phyloP scores from a whole-genome alignment of 1,140 invertebrate genomes.

The Danaus plexippus region DNA sequence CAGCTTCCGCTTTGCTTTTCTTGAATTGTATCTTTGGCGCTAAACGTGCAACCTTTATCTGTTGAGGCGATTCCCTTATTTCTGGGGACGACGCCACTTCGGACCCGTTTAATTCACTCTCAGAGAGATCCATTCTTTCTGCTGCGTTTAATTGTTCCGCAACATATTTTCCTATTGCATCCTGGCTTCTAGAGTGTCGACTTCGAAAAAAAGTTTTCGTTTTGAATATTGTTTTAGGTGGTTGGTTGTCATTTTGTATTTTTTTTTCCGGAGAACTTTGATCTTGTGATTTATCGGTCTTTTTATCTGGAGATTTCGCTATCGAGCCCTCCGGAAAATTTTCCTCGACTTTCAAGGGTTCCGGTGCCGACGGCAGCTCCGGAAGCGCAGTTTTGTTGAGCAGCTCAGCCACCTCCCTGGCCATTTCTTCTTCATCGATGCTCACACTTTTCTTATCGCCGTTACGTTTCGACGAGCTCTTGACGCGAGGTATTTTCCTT shows the following conservation, averaged over 20 bases:
- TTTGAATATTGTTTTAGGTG: conserved; percentile 66
- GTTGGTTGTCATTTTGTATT: conserved; percentile 39
- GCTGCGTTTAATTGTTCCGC: conserved; percentile 64
- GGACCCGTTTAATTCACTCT: conserved; percentile 52
- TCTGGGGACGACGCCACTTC: conserved; percentile 45
- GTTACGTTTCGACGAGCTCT: conserved; percentile 55
- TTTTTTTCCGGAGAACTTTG: conserved; percentile 31
- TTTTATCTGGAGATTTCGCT: conserved; percentile 66
- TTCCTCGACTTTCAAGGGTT: conserved; percentile 61
- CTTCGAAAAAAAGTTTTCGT: conserved; percentile 72
- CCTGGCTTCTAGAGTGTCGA: conserved; percentile 69
- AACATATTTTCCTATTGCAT: conserved; percentile 70
- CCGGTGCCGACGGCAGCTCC: conserved; percentile 62
- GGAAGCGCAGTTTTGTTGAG: conserved; percentile 73
- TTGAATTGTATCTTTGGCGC: conserved; percentile 70
- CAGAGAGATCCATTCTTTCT: conserved; percentile 52
- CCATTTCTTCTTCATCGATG: conserved; percentile 65
- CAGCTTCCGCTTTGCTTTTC: conserved; percentile 65
- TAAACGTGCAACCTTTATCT: conserved; percentile 55
- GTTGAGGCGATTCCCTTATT: conserved; percentile 48
- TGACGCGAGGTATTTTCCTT: conserved; percentile 69
- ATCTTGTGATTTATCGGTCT: conserved; percentile 40
- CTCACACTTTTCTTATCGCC: conserved; percentile 55
- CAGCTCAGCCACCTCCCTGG: conserved; percentile 70
- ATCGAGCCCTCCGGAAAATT: conserved; percentile 68